phyloP scores from a whole-genome alignment of 2,113 vertebrate species.

The Propithecus coquereli region DNA sequence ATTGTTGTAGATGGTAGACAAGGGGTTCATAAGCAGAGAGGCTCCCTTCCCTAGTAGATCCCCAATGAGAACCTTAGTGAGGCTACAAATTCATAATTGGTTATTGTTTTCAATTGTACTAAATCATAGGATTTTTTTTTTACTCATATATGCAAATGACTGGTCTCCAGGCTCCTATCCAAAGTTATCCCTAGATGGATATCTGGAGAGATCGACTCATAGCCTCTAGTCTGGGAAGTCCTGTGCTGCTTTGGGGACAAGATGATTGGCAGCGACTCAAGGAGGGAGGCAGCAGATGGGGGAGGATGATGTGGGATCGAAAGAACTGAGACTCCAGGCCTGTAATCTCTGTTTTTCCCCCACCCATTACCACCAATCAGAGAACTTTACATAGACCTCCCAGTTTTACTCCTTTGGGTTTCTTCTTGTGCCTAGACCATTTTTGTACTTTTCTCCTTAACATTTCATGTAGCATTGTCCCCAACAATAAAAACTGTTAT shows the following conservation, averaged over 20 bases:
- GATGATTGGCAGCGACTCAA: neutral
- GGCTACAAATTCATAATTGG: neutral
- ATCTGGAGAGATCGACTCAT: neutral
- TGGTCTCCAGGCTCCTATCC: neutral
- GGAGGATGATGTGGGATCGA: neutral
- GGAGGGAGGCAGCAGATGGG: neutral
- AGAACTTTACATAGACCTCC: neutral
- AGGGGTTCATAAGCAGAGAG: neutral
- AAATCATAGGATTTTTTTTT: neutral
- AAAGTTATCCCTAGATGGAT: neutral
- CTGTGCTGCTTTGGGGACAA: neutral
- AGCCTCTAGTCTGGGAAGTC: neutral
- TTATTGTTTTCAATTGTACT: neutral
- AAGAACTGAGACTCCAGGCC: neutral
- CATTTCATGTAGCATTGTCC: neutral
- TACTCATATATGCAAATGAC: neutral
- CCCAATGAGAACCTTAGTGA: neutral
- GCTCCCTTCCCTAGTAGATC: neutral
- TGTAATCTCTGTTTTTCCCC: neutral
- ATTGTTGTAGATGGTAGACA: neutral
- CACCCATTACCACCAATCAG: neutral
- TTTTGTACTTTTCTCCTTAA: neutral
- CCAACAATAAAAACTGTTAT: neutral
- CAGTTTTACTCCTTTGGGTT: neutral
- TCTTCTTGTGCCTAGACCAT: neutral